phyloP scores from a whole-genome alignment of 2,797 vertebrate species.

The Chelon labrosus region DNA sequence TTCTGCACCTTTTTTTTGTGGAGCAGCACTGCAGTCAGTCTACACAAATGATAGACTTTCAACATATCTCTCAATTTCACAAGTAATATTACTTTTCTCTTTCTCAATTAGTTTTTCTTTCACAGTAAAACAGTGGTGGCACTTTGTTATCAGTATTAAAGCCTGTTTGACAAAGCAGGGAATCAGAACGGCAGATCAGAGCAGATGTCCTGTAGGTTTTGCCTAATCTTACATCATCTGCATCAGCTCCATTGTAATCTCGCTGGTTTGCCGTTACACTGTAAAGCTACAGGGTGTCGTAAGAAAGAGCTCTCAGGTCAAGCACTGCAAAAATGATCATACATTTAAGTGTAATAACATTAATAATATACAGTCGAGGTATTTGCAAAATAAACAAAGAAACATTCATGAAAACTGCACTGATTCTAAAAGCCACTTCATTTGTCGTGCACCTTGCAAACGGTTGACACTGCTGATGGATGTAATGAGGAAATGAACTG shows the following conservation, averaged over 20 bases:
- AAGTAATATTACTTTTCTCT: not conserved
- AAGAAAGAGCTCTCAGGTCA: slow-evolving; percentile 38
- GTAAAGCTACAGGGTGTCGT: slow-evolving; percentile 28
- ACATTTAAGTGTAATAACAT: not conserved
- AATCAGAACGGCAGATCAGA: slow-evolving; percentile 1
- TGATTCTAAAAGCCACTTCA: not conserved
- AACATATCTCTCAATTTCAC: not conserved
- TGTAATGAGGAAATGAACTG: slow-evolving; percentile 66
- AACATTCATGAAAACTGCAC: not conserved
- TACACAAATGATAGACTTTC: not conserved
- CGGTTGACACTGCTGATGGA: slow-evolving; percentile 49
- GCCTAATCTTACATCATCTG: slow-evolving; percentile 73
- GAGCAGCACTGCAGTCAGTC: not conserved
- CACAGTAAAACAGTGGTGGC: not conserved
- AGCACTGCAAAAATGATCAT: not conserved
- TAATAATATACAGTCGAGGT: not conserved
- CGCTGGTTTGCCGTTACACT: slow-evolving; percentile 38
- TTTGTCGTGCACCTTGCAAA: slow-evolving; percentile 28
- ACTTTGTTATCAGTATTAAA: slow-evolving; percentile 7
- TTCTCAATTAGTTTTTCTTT: not conserved
- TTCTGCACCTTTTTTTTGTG: too few species aligned
- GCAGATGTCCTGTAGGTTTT: slow-evolving; percentile 55
- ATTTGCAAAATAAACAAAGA: too few species aligned
- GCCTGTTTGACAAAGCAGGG: slow-evolving; percentile 2
- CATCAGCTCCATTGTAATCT: slow-evolving; percentile 33